A percentile compares a stretch with the other conserved stretches of the same genome.
These are phyloP conservation scores for Druon quercuslanigerum DNA, from an alignment of 1,140 invertebrate genomes.

Conservation along the genomic window DNA sequence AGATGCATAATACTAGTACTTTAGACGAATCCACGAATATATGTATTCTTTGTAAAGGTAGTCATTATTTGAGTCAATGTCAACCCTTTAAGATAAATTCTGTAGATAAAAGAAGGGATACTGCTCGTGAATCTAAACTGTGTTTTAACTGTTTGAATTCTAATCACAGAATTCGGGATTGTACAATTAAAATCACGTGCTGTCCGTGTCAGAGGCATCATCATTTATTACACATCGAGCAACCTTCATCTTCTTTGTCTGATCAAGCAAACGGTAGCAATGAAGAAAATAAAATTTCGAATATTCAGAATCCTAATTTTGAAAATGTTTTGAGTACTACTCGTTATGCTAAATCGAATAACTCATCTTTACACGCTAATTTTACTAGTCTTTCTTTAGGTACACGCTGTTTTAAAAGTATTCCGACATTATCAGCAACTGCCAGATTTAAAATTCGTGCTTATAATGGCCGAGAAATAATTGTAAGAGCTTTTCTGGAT, in stretches of 20 bases:
- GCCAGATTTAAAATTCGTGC: neutral
- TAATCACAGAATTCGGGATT: slow-evolving; percentile 34
- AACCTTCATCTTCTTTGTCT: neutral
- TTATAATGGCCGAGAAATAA: no score
- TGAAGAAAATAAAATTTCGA: neutral
- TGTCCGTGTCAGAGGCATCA: slow-evolving; percentile 39
- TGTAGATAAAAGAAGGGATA: slow-evolving; percentile 32
- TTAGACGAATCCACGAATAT: neutral
- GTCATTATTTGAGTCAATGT: neutral
- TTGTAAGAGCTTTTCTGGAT: neutral
- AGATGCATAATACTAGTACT: neutral
- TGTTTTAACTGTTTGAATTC: slow-evolving; percentile 43
- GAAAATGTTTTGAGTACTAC: neutral
- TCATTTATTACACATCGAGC: neutral
- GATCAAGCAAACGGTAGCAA: neutral
- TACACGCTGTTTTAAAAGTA: neutral
- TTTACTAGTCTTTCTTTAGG: neutral
- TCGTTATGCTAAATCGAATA: no score
- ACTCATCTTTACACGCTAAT: neutral
- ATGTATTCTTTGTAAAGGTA: neutral
- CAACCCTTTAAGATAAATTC: slow-evolving; percentile 20
- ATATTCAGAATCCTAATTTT: no score
- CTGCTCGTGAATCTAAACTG: slow-evolving; percentile 35
- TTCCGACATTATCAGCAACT: neutral
- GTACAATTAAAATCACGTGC: slow-evolving; percentile 37